phyloP scores from a whole-genome alignment of 2,888 invertebrate genomes.

The Drosophila paracracens region DNA sequence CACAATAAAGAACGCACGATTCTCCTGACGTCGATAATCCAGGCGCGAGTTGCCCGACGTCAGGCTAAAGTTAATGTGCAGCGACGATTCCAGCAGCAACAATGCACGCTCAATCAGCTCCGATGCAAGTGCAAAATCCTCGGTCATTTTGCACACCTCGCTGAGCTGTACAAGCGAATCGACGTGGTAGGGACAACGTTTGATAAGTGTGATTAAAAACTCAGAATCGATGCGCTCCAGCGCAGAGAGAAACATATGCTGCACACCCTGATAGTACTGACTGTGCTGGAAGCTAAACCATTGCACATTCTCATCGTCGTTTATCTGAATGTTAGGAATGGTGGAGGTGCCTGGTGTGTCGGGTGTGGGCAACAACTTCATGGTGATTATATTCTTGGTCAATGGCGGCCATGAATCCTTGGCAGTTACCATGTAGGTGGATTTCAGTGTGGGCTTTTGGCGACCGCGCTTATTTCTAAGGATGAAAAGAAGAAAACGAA shows the following conservation, averaged over 20 bases:
- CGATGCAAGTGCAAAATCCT: conserved; percentile 91
- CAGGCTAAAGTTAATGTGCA: conserved; percentile 92
- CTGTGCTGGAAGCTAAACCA: conserved; percentile 92
- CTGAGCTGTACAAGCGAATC: conserved; percentile 92
- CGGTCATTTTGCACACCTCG: conserved; percentile 91
- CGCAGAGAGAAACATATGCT: conserved; percentile 91
- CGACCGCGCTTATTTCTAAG: conserved; percentile 87
- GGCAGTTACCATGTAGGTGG: conserved; percentile 89
- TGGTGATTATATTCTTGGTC: conserved; percentile 90
- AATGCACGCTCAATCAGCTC: conserved; percentile 92
- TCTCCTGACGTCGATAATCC: conserved; percentile 92
- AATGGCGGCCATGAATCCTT: conserved; percentile 90
- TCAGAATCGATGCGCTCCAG: conserved; percentile 92
- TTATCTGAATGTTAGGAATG: conserved; percentile 56
- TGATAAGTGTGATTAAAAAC: conserved; percentile 90
- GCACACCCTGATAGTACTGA: conserved; percentile 90
- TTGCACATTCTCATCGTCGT: conserved; percentile 73
- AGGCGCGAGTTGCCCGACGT: conserved; percentile 90
- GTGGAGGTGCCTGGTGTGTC: conserved; percentile 58
- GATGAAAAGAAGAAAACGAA: not conserved
- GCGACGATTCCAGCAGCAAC: conserved; percentile 90
- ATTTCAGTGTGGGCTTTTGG: conserved; percentile 87
- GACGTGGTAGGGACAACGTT: conserved; percentile 91
- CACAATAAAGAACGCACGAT: conserved; percentile 92
- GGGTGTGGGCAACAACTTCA: conserved; percentile 87